These are phyloP conservation scores for Entomyzon cyanotis DNA, from an alignment of 2,113 vertebrate species.

Conservation along the genomic window DNA sequence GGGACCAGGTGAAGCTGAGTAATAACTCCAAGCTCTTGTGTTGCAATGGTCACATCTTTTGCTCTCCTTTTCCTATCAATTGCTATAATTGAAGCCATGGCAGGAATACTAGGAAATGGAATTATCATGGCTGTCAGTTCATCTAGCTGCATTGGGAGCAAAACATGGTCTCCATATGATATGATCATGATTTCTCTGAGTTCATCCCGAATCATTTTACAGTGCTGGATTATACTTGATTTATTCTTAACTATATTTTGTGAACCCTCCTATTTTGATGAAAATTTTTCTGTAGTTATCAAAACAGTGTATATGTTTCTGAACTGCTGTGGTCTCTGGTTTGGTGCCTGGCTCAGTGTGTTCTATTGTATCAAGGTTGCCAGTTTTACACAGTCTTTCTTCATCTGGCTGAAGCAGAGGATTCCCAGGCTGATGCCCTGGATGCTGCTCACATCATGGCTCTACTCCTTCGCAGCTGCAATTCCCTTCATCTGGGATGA, in stretches of 20 bases:
- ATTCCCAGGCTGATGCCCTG: neutral
- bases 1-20: neutral
- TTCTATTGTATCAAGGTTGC: constrained; percentile 6
- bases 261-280: too few species aligned
- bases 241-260: too few species aligned
- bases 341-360: constrained; percentile 1
- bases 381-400: neutral
- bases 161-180: too few species aligned
- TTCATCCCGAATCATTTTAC: too few species aligned
- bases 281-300: too few species aligned
- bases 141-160: too few species aligned
- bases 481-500: neutral
- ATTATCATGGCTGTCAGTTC: too few species aligned
- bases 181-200: too few species aligned
- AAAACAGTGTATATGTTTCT: too few species aligned
- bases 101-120: too few species aligned
- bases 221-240: too few species aligned
- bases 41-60: neutral
- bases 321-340: neutral
- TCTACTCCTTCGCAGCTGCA: neutral
- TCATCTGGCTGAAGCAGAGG: constrained; percentile 32
- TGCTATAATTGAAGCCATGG: too few species aligned
- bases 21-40: neutral
- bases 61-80: neutral
- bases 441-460: neutral